Conservation (phyloP, 1,140 invertebrate species). For the Maniola jurtina region DNA sequence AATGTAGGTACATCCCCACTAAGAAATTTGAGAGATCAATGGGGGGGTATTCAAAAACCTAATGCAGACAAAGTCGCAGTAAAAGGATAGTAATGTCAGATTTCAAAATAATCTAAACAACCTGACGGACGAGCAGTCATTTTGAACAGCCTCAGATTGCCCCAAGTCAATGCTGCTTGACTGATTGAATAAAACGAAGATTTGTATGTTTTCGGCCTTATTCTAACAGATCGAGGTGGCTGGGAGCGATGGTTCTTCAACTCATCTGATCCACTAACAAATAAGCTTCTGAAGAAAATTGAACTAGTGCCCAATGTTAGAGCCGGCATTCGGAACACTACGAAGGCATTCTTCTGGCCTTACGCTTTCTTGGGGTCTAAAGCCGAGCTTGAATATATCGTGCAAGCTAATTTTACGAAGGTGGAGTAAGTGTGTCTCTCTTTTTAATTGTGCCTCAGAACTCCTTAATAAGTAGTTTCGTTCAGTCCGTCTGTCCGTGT, state of each 20-base stretch:
- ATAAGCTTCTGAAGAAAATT: constrained; percentile 81
- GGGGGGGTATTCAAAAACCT: no score
- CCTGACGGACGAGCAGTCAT: no score
- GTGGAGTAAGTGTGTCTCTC: constrained; percentile 42
- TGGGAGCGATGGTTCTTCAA: constrained; percentile 85
- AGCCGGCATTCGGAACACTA: constrained; percentile 84
- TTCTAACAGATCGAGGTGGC: constrained; percentile 81
- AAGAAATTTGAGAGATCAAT: no score
- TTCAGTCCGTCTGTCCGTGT: no score
- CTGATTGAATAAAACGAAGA: no score
- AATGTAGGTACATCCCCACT: no score
- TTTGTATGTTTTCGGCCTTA: not conserved
- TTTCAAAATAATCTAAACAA: no score
- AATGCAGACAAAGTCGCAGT: no score
- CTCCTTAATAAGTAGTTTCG: no score
- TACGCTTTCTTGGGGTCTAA: constrained; percentile 86
- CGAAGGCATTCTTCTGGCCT: constrained; percentile 84
- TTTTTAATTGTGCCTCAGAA: not conserved
- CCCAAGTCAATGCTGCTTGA: no score
- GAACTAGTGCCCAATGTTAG: constrained; percentile 82
- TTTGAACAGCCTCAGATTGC: no score
- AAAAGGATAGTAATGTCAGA: no score
- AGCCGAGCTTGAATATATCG: constrained; percentile 83
- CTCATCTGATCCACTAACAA: constrained; percentile 79
- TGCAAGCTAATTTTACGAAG: constrained; percentile 82